These are phyloP conservation scores for Trichopoda pennipes DNA, from an alignment of 2,888 invertebrate species.

Conservation along the genomic window DNA sequence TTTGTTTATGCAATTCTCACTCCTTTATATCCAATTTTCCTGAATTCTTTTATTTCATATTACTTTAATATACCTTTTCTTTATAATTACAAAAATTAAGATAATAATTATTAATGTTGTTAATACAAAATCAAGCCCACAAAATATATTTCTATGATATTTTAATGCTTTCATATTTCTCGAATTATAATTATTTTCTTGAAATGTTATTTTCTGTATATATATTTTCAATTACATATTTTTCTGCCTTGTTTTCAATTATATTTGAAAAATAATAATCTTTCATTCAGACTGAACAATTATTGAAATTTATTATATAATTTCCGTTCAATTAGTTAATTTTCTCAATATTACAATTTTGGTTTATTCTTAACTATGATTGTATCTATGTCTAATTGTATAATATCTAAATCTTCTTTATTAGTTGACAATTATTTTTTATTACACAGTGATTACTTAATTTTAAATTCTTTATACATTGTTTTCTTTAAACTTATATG, in stretches of 20 bases:
- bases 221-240: background rate
- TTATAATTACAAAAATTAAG: background rate
- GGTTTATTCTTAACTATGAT: slow-evolving; percentile 5
- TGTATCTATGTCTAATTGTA: too few relatives aligned
- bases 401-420: background rate
- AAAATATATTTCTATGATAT: background rate
- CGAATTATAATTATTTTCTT: background rate
- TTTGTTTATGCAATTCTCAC: too few relatives aligned
- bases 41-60: slow-evolving; percentile 10
- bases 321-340: slow-evolving; percentile 5
- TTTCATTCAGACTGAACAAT: slow-evolving; percentile 21
- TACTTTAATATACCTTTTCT: background rate
- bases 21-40: too few relatives aligned
- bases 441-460: slow-evolving; percentile 2
- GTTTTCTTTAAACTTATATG: slow-evolving; percentile 1
- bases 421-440: slow-evolving; percentile 14
- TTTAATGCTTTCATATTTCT: slow-evolving; percentile 1
- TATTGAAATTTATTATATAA: slow-evolving; percentile 15
- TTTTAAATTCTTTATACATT: slow-evolving; percentile 2
- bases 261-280: slow-evolving; percentile 26
- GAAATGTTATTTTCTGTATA: background rate
- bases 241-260: slow-evolving; percentile 13
- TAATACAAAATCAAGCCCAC: background rate
- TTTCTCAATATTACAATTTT: slow-evolving; percentile 9
- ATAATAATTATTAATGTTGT: background rate